Conservation (phyloP, 1,140 invertebrate species). For the Phortica variegata region DNA sequence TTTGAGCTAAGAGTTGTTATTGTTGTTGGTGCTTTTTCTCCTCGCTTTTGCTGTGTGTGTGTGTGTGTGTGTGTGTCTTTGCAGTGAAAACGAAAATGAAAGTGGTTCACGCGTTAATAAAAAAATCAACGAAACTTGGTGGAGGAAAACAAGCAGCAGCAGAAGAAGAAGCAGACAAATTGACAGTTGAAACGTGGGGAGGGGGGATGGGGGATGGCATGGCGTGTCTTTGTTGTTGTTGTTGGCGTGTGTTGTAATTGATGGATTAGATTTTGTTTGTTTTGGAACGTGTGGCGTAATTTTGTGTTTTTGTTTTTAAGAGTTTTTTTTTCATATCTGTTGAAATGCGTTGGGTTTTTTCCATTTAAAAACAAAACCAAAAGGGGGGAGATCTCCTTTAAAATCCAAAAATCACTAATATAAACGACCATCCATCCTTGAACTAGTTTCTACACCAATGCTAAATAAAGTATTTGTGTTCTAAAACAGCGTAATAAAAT, state of each 20-base stretch:
- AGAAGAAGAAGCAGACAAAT: not conserved
- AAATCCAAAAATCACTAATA: slow-evolving; percentile 16
- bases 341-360: too few relatives aligned
- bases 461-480: too few relatives aligned
- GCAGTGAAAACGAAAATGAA: slow-evolving; percentile 45
- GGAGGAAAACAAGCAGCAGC: not conserved
- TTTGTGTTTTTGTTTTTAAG: slow-evolving; percentile 11
- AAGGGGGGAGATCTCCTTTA: slow-evolving; percentile 10
- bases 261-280: slow-evolving; percentile 41
- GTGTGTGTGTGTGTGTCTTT: slow-evolving; percentile 10
- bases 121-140: not conserved
- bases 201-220: not conserved
- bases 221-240: slow-evolving; percentile 13
- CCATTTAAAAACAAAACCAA: not conserved
- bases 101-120: slow-evolving; percentile 32
- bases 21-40: slow-evolving; percentile 20
- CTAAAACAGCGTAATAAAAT: too few relatives aligned
- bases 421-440: slow-evolving; percentile 30
- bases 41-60: slow-evolving; percentile 15
- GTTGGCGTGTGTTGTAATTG: slow-evolving; percentile 38
- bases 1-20: slow-evolving; percentile 22
- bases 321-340: not conserved
- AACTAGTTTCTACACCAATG: slow-evolving; percentile 33
- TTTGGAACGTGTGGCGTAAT: not conserved
- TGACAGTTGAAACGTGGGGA: not conserved